Percentiles rank a stretch among this genome's conserved stretches.
These are phyloP conservation scores for Gymnothorax reevesii DNA, from an alignment of 2,797 vertebrate species.

Conservation along the genomic window DNA sequence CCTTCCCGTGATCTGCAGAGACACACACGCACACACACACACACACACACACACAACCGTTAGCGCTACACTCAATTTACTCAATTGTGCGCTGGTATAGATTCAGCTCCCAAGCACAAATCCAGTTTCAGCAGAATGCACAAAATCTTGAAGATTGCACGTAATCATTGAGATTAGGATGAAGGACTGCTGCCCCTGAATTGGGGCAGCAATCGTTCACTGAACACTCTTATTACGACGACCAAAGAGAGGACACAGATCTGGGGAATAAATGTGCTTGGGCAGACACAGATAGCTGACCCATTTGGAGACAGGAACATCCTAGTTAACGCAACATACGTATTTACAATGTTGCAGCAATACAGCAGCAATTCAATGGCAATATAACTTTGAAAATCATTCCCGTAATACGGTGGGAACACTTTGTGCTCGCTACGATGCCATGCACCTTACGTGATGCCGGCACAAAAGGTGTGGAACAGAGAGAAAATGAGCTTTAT, in stretches of 20 bases:
- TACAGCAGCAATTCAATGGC: no score
- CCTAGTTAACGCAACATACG: no score
- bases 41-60: slow-evolving; percentile 29
- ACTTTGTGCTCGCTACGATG: no score
- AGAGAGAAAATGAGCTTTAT: neutral
- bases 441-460: neutral
- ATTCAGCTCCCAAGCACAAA: neutral
- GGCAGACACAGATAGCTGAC: neutral
- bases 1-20: slow-evolving; percentile 59
- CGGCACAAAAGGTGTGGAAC: neutral
- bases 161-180: neutral
- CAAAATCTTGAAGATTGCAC: neutral
- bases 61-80: neutral
- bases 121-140: neutral
- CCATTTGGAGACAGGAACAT: no score
- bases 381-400: no score
- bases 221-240: neutral
- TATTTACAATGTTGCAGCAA: no score
- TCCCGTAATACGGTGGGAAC: no score
- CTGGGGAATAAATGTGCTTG: neutral
- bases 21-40: slow-evolving; percentile 41
- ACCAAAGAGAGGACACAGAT: neutral
- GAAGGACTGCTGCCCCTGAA: neutral
- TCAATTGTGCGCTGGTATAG: neutral
- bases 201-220: neutral